Percentiles rank a stretch among this genome's conserved stretches.
These are phyloP conservation scores for Malaclemys terrapin DNA, from an alignment of 2,113 vertebrate species.

Conservation along the genomic window DNA sequence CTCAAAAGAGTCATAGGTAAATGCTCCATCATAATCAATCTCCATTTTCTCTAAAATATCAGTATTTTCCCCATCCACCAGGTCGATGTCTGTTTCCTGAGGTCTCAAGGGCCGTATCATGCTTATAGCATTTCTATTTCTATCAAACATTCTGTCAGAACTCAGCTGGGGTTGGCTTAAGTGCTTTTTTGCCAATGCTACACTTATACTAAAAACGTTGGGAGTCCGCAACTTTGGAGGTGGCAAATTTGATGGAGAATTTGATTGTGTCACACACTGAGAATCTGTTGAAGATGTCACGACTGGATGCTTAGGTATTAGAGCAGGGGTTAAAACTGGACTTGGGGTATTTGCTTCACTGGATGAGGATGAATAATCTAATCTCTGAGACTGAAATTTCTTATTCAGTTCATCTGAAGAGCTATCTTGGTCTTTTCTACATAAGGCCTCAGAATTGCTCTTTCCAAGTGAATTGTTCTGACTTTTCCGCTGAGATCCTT, in stretches of 20 bases:
- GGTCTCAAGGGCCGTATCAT: slow-evolving; percentile 91
- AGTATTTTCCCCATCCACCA: slow-evolving; percentile 75
- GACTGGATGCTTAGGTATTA: slow-evolving; percentile 71
- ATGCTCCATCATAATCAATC: slow-evolving; percentile 70
- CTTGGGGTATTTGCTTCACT: slow-evolving; percentile 85
- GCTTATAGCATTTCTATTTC: slow-evolving; percentile 95
- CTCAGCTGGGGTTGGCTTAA: slow-evolving; percentile 94
- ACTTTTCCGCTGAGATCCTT: slow-evolving; percentile 76
- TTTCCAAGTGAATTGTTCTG: slow-evolving; percentile 67
- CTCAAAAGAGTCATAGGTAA: slow-evolving; percentile 73
- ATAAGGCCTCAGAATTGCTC: slow-evolving; percentile 66
- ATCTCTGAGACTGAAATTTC: slow-evolving; percentile 89
- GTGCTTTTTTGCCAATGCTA: slow-evolving; percentile 88
- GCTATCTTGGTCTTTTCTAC: slow-evolving; percentile 79
- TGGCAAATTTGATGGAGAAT: slow-evolving; percentile 79
- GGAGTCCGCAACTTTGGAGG: slow-evolving; percentile 85
- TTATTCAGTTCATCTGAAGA: slow-evolving; percentile 92
- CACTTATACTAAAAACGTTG: slow-evolving; percentile 80
- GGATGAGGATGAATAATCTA: slow-evolving; percentile 91
- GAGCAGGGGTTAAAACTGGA: slow-evolving; percentile 79
- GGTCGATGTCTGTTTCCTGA: slow-evolving; percentile 91
- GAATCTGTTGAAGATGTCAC: slow-evolving; percentile 43
- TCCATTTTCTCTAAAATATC: slow-evolving; percentile 83
- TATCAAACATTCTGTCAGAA: slow-evolving; percentile 85
- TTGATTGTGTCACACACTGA: neutral